Evolutionary conservation across 2,888 invertebrate species (phyloP), one percentile per base, ranked within the genome.

Genomic region (Mythimna impura): DNA sequence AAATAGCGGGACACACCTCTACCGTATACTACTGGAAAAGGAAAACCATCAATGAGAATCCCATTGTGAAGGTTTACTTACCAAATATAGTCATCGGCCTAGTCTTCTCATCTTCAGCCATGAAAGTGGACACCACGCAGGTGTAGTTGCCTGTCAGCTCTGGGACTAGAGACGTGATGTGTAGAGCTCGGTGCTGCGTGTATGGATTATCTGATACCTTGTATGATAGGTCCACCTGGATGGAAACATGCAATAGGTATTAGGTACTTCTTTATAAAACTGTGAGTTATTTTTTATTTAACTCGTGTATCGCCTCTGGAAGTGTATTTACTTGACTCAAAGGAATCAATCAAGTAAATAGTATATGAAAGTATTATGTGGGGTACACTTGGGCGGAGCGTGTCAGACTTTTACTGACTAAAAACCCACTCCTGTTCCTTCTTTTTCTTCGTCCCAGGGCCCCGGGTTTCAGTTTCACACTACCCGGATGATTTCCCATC

Each of bases 81-180:
- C 97, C 97, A 89, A 97, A 97, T 82, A 97, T 97, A 69, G 97
- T 97, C 97, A 97, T 97, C 1, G 96, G 97, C 77, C 97, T 96
- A 4, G 96, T 96, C 86, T 95, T 96, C 86, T 97, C 97, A 87
- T 97, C 97, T 88, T 98, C 98, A 68, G 97, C 97, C 10, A 97
- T 93, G 87, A 97, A 97, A 0, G 98, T 97, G 22, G 97, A 97
- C 6, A 98, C 97, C 43, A 97, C 96, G 87, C 98, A 98, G 63
- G 97, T 97, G 89, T 98, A 98, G 87, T 97, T 97, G 0, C 98
- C 98, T 1, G 97, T 97, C 60, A 98, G 95, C 58, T 98, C 97
- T 2, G 97, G 97, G 3, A 97, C 97, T 0, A 97, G 98, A 78
- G 97, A 97, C 7, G 97, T 91, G 80, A 98, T 97, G 79, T 97